Percentiles rank a stretch among this genome's conserved stretches.
phyloP scores from a whole-genome alignment of 2,797 vertebrate genomes.

The Microtus agrestis region DNA sequence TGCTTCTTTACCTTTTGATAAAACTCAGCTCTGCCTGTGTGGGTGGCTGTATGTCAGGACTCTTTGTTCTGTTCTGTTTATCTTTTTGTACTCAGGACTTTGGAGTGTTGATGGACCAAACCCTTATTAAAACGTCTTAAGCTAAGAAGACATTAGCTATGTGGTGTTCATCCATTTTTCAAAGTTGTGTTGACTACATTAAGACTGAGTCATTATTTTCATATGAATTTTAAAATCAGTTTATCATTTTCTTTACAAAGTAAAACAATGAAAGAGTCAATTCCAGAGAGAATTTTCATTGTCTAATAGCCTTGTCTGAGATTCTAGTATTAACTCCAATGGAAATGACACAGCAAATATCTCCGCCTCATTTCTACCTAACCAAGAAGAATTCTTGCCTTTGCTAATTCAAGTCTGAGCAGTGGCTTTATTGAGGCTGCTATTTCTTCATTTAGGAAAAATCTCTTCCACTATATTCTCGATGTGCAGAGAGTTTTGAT shows the following conservation, averaged over 20 bases:
- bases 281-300: neutral
- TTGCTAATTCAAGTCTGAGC: neutral
- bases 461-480: neutral
- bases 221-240: neutral
- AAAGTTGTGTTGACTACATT: constrained; percentile 27
- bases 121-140: neutral
- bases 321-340: neutral
- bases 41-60: neutral
- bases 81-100: neutral
- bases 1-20: neutral
- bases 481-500: neutral
- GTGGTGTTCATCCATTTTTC: neutral
- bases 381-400: neutral
- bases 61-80: neutral
- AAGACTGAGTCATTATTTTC: neutral
- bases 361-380: neutral
- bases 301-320: neutral
- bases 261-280: neutral
- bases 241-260: neutral
- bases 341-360: no score
- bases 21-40: neutral
- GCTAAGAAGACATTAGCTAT: neutral
- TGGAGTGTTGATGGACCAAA: neutral
- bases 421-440: neutral
- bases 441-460: neutral